Conservation (phyloP, 2,888 invertebrate genomes). For the Patella caerulea region DNA sequence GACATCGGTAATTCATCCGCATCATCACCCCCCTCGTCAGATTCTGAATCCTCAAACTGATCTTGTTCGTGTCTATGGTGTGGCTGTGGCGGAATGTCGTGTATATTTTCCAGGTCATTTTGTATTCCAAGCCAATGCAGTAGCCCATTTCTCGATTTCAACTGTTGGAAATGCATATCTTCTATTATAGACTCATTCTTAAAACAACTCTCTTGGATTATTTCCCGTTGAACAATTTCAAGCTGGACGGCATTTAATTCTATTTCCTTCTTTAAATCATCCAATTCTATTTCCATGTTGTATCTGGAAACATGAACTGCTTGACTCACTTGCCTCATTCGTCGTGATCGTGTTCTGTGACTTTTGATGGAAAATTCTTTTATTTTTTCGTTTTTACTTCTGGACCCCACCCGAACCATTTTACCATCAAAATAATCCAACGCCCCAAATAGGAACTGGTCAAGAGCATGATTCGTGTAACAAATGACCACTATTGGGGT, state of each 20-base stretch:
- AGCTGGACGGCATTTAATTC: conserved; percentile 43
- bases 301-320: conserved; percentile 30
- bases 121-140: background rate
- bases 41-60: background rate
- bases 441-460: conserved; percentile 70
- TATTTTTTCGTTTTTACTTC: conserved; percentile 49
- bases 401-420: conserved; percentile 63
- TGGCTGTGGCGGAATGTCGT: no score
- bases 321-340: conserved; percentile 26
- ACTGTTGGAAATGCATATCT: background rate
- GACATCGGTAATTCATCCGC: background rate
- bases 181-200: conserved; percentile 15
- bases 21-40: background rate
- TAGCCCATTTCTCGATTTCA: background rate
- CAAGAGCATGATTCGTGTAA: conserved; percentile 71
- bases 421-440: conserved; percentile 48
- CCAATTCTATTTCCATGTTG: conserved; percentile 42
- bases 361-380: conserved; percentile 40
- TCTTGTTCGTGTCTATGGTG: no score
- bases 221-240: conserved; percentile 45
- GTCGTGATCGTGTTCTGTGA: conserved; percentile 21
- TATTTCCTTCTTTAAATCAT: conserved; percentile 39
- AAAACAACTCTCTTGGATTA: conserved; percentile 53
- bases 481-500: conserved; percentile 68
- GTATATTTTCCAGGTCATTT: no score